phyloP scores from a whole-genome alignment of 2,113 vertebrate genomes.

The Columba janthina region DNA sequence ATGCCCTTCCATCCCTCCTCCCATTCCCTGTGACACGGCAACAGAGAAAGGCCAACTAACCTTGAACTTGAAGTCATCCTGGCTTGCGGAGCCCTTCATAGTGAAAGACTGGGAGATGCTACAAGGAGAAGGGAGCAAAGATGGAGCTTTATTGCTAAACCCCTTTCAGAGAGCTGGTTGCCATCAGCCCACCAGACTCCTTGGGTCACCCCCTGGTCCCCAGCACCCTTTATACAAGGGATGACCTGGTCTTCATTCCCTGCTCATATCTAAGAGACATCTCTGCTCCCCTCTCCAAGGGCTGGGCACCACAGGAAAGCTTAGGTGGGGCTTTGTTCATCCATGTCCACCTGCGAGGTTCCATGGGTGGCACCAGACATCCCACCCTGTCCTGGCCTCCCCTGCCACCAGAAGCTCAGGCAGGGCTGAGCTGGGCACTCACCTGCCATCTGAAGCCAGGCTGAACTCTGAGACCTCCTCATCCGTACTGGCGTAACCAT shows the following conservation, averaged over 20 bases:
- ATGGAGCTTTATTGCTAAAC: not conserved
- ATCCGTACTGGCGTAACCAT: slow-evolving; percentile 92
- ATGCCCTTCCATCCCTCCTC: not conserved
- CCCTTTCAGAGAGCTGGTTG: not conserved
- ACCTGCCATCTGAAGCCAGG: slow-evolving; percentile 92
- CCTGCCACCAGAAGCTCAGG: not conserved
- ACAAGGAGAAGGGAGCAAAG: not conserved
- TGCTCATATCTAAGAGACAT: not conserved
- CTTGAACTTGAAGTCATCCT: slow-evolving; percentile 96
- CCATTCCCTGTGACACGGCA: not conserved
- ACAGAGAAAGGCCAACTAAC: slow-evolving; percentile 63
- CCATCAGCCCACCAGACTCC: not conserved
- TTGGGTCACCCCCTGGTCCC: not conserved
- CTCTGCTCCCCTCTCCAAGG: not conserved
- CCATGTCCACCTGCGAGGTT: accelerated
- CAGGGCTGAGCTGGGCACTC: slow-evolving; percentile 1
- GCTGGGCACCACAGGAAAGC: not conserved
- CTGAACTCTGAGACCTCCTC: slow-evolving; percentile 94
- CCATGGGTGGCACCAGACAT: not conserved
- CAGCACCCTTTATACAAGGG: not conserved
- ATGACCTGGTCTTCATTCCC: not conserved
- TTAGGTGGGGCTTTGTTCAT: not conserved
- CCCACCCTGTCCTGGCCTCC: not conserved
- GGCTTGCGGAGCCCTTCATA: slow-evolving; percentile 95
- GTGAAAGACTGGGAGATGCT: slow-evolving; percentile 84